Conservation (phyloP, 2,797 vertebrate species). For the Labroides dimidiatus region DNA sequence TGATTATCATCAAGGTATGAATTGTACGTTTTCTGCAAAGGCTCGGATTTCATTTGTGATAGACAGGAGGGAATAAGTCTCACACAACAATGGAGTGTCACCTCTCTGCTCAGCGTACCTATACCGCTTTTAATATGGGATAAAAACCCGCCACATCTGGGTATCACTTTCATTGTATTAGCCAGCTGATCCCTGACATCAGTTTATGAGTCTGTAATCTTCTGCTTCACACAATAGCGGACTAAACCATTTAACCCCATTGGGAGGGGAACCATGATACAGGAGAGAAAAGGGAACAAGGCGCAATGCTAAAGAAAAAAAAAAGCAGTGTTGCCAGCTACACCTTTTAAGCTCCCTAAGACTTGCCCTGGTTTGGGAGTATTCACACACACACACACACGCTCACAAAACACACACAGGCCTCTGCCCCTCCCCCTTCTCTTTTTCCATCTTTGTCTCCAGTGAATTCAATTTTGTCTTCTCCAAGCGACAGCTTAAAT, state of each 20-base stretch:
- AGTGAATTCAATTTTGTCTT: conserved; percentile 87
- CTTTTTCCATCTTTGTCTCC: conserved; percentile 81
- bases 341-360: conserved; percentile 76
- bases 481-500: conserved; percentile 83
- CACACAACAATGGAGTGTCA: conserved; percentile 60
- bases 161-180: conserved; percentile 81
- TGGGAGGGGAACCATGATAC: conserved; percentile 73
- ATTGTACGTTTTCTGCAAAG: conserved; percentile 55
- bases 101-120: conserved; percentile 61
- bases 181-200: conserved; percentile 84
- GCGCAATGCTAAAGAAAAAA: conserved; percentile 28
- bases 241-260: conserved; percentile 81
- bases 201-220: conserved; percentile 86
- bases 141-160: conserved; percentile 73
- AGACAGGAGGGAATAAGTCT: conserved; percentile 55
- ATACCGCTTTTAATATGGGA: conserved; percentile 68
- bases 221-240: conserved; percentile 78
- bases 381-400: conserved; percentile 60
- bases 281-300: conserved; percentile 60
- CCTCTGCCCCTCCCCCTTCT: conserved; percentile 63
- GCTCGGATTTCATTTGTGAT: conserved; percentile 59
- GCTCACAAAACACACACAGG: conserved; percentile 38
- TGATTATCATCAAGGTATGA: conserved; percentile 61
- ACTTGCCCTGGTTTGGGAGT: conserved; percentile 75
- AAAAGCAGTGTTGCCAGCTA: conserved; percentile 64